Percentiles rank a stretch among this genome's conserved stretches.
phyloP scores from a whole-genome alignment of 2,113 vertebrate genomes.

The Loxodonta africana region DNA sequence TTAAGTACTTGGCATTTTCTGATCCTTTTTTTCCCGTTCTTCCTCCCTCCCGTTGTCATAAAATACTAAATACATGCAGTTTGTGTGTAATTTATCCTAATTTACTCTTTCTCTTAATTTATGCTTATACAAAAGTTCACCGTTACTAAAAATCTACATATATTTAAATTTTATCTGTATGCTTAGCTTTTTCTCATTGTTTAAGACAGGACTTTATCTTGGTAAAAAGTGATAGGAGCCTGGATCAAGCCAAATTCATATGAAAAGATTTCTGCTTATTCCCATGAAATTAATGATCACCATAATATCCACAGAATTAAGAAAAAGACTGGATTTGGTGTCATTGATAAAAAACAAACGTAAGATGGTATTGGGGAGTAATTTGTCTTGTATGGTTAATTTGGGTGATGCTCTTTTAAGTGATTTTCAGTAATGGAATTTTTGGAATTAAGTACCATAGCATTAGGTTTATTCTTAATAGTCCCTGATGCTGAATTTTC shows the following conservation, averaged over 20 bases:
- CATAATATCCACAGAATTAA: not conserved
- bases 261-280: not conserved
- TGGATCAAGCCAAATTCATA: not conserved
- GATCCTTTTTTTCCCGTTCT: not conserved
- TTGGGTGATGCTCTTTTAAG: not conserved
- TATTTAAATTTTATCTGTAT: slow-evolving; percentile 17
- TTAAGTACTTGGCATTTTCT: not conserved
- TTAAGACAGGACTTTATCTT: not conserved
- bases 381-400: not conserved
- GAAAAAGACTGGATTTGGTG: slow-evolving; percentile 20
- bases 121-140: not conserved
- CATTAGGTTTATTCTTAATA: not conserved
- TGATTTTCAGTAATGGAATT: not conserved
- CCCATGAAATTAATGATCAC: slow-evolving; percentile 4
- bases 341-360: slow-evolving; percentile 22
- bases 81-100: not conserved
- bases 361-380: not conserved
- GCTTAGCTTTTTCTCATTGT: not conserved
- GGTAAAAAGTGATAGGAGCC: not conserved
- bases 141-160: not conserved
- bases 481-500: not conserved
- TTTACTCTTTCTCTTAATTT: not conserved
- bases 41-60: not conserved
- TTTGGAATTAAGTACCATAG: not conserved
- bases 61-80: not conserved